Conservation (phyloP, 2,797 vertebrate species). For the Chelidonichthys spinosus region DNA sequence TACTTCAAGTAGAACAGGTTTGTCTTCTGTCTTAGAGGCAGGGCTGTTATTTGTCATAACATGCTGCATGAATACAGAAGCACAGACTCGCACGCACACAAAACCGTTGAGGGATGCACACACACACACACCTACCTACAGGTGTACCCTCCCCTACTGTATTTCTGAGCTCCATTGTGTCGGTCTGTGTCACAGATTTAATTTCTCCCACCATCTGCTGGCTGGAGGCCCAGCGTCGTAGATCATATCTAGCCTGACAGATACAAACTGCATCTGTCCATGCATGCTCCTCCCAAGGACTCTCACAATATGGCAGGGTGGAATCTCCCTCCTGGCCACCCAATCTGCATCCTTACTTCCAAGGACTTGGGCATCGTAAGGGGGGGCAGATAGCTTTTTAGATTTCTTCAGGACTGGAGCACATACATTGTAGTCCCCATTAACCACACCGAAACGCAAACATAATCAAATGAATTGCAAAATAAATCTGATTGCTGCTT, state of each 20-base stretch:
- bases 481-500: background rate
- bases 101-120: conserved; percentile 21
- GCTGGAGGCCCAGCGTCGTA: conserved; percentile 79
- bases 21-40: conserved; percentile 25
- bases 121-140: conserved; percentile 52
- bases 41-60: conserved; percentile 53
- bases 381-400: conserved; percentile 37
- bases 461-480: background rate
- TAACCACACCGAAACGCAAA: background rate
- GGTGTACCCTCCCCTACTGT: conserved; percentile 68
- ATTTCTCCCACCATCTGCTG: conserved; percentile 87
- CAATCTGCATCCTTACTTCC: conserved; percentile 68
- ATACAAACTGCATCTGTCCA: conserved; percentile 85
- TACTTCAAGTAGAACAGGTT: conserved; percentile 27
- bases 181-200: conserved; percentile 80
- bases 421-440: background rate
- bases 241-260: conserved; percentile 83
- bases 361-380: conserved; percentile 62
- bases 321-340: conserved; percentile 72
- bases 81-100: conserved; percentile 23
- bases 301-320: conserved; percentile 77
- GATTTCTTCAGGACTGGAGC: background rate
- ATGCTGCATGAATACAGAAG: conserved; percentile 32
- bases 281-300: conserved; percentile 82
- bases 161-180: conserved; percentile 75